phyloP scores from a whole-genome alignment of 92 coral and sea anemone species.

The Meandrina meandrites region DNA sequence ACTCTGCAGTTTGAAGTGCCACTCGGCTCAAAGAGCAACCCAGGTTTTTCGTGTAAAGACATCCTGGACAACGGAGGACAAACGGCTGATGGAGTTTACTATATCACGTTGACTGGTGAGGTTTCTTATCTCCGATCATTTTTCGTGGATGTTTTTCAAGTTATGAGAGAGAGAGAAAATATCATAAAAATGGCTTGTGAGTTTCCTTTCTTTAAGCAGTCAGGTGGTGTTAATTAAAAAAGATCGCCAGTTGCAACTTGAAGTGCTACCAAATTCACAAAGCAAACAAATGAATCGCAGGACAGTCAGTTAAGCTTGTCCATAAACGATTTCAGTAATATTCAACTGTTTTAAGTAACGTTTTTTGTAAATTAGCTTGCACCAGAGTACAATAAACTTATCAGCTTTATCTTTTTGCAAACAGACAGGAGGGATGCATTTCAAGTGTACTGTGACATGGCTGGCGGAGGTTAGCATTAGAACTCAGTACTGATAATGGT shows the following conservation, averaged over 20 bases:
- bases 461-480: slow-evolving; percentile 22
- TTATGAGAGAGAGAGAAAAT: too few species aligned
- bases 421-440: slow-evolving; percentile 1
- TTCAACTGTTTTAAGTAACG: too few species aligned
- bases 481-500: not conserved
- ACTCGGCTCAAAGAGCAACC: not conserved
- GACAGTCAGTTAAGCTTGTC: too few species aligned
- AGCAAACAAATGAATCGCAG: too few species aligned
- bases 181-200: not conserved
- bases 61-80: not conserved
- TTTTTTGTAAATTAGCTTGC: too few species aligned
- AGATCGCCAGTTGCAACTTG: too few species aligned
- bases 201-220: not conserved
- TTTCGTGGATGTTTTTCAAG: too few species aligned
- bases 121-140: not conserved
- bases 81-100: slow-evolving; percentile 12
- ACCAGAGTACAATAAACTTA: not conserved
- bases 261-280: too few species aligned
- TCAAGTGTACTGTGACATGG: slow-evolving; percentile 49
- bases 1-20: too few species aligned
- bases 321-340: too few species aligned
- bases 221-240: too few species aligned
- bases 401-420: not conserved
- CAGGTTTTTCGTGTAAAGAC: slow-evolving; percentile 11
- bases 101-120: not conserved